Evolutionary conservation across 2,113 vertebrate genomes (phyloP), one percentile per base, ranked within the genome.

Genomic region (Vulpes vulpes): DNA sequence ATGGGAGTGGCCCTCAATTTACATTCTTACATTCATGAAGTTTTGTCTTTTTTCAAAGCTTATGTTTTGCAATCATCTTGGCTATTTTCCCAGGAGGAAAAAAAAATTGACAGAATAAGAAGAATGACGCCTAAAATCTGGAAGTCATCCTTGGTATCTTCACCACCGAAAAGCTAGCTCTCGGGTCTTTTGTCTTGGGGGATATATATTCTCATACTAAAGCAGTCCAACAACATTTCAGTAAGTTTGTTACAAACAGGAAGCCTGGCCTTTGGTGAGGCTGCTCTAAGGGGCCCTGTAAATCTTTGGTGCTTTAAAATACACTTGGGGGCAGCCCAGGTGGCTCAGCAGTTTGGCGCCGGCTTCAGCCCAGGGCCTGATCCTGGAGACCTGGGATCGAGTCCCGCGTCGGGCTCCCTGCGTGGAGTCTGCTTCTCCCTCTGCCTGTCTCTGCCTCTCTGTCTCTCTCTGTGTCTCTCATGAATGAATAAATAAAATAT

Each of bases 51-150:
- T 92, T 94, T 53, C 78, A 87, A 82, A 89, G 78, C 35, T 71
- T 55, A 67, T 22, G 65, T 97, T 97, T 96, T 96, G 96, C 92
- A 92, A 97, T 76, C 67, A 38, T 38, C n/a, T 83, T 97, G 96
- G 96, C 95, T 62, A 49, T 74, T 95, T 92, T 96, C 97, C 97
- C 92, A 94, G 89, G 60, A 64, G 57, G 17, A 8, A 32, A 81
- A 57, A 57, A 71, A 82, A 25, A 55, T 8, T 32, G 57, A 25
- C 64, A 23, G 64, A 91, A 53, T 83, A 59, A 91, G 86, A 65
- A 59, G 17, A 90, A 86, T 57, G 35, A 71, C 11, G 60, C 6
- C 73, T 79, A 74, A 79, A 65, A 51, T 83, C 51, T 84, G 78
- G 27, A 83, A 79, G 84, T 11, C 27, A 43, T 53, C 78, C 49